phyloP scores from a whole-genome alignment of 2,113 vertebrate species.

The Corythaeola cristata region DNA sequence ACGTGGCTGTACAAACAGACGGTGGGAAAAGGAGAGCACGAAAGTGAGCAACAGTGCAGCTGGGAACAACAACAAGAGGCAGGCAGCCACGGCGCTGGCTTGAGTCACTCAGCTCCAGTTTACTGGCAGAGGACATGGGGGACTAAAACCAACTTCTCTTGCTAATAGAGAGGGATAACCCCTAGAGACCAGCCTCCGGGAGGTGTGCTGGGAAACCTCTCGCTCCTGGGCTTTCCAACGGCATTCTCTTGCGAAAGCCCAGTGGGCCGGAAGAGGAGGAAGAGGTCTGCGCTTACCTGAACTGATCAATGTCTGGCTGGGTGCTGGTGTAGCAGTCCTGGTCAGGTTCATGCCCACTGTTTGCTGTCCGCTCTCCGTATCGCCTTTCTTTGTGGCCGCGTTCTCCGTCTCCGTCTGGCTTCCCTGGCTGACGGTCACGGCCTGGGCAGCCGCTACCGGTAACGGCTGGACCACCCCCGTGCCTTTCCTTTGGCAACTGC shows the following conservation, averaged over 20 bases:
- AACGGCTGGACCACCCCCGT: slow-evolving; percentile 79
- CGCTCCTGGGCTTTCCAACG: not conserved
- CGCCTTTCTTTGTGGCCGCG: slow-evolving; percentile 73
- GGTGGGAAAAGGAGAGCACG: not conserved
- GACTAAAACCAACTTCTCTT: not conserved
- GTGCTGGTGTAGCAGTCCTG: slow-evolving; percentile 79
- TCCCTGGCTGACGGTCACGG: slow-evolving; percentile 80
- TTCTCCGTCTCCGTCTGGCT: slow-evolving; percentile 79
- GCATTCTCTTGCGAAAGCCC: not conserved
- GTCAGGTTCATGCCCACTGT: slow-evolving; percentile 82
- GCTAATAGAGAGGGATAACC: not conserved
- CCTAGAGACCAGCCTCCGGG: not conserved
- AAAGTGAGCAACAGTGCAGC: not conserved
- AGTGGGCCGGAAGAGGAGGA: not conserved
- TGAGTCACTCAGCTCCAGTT: not conserved
- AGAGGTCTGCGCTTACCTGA: slow-evolving; percentile 66
- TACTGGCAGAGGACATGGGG: not conserved
- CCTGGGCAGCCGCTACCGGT: slow-evolving; percentile 70
- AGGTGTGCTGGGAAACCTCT: not conserved
- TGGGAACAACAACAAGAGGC: not conserved
- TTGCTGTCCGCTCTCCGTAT: slow-evolving; percentile 74
- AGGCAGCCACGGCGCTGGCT: not conserved
- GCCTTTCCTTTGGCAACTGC: slow-evolving; percentile 76
- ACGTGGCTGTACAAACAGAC: slow-evolving; percentile 65
- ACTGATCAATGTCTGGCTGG: slow-evolving; percentile 82